Conservation (phyloP, 2,888 invertebrate species). For the Drosophila sordidapex region DNA sequence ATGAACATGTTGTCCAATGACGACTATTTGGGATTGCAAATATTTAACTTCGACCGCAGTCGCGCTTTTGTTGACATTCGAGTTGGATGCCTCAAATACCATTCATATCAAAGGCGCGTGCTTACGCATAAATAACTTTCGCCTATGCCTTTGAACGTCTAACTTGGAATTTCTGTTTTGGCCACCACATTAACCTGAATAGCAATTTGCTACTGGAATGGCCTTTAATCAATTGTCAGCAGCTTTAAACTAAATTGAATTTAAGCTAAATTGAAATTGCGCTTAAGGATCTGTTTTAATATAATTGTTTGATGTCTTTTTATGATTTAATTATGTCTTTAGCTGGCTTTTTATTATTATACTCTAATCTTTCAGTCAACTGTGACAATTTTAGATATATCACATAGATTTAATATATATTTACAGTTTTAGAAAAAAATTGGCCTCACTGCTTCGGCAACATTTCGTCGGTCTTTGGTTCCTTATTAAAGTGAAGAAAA, state of each 20-base stretch:
- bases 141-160: conserved; percentile 59
- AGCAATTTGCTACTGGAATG: neutral
- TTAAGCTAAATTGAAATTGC: neutral
- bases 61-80: conserved; percentile 65
- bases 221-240: neutral
- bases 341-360: neutral
- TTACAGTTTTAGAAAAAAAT: neutral
- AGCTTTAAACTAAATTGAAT: neutral
- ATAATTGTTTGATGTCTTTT: neutral
- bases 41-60: conserved; percentile 68
- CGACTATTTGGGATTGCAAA: conserved; percentile 63
- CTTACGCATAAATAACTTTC: conserved; percentile 73
- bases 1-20: conserved; percentile 9
- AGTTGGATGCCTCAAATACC: conserved; percentile 33
- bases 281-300: neutral
- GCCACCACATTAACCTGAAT: conserved; percentile 3
- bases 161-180: conserved; percentile 28
- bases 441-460: neutral
- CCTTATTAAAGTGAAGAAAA: conserved; percentile 21
- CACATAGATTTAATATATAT: neutral
- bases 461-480: neutral
- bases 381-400: neutral
- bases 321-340: neutral
- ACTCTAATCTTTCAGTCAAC: neutral
- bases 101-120: conserved; percentile 69